Conservation (phyloP, 2,888 invertebrate genomes). For the Alcis repandata region DNA sequence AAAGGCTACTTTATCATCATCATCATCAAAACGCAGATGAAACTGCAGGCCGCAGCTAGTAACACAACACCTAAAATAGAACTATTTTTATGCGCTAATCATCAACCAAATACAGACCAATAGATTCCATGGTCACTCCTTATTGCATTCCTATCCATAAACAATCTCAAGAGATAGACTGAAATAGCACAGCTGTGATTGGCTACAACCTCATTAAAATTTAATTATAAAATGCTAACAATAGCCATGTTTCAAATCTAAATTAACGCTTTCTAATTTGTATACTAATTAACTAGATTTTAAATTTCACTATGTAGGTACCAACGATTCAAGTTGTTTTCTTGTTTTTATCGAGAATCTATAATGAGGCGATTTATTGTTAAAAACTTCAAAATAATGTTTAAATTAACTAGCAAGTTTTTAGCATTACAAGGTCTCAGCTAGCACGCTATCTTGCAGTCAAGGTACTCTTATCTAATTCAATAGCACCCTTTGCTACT, state of each 20-base stretch:
- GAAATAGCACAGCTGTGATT: neutral
- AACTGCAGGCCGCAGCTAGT: too few species aligned
- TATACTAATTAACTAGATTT: constrained; percentile 1
- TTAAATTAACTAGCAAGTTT: constrained; percentile 49
- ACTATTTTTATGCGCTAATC: too few species aligned
- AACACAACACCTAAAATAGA: too few species aligned
- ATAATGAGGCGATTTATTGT: constrained; percentile 30
- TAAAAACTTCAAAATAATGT: constrained; percentile 32
- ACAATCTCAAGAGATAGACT: neutral
- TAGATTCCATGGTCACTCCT: too few species aligned
- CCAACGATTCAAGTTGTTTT: neutral
- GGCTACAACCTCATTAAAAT: neutral
- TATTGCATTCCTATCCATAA: too few species aligned
- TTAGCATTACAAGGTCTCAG: constrained; percentile 55
- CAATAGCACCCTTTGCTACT: constrained; percentile 67
- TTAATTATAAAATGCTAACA: constrained; percentile 2
- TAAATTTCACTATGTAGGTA: neutral
- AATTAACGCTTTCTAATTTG: constrained; percentile 8
- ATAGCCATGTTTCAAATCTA: constrained; percentile 9
- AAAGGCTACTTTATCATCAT: too few species aligned
- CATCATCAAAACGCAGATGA: too few species aligned
- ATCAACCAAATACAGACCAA: too few species aligned
- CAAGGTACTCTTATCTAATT: constrained; percentile 74
- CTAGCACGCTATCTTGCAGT: constrained; percentile 62
- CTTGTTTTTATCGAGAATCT: constrained; percentile 7